These are phyloP conservation scores for Macrocentrus cingulum DNA, from an alignment of 1,140 invertebrate species.

Conservation along the genomic window DNA sequence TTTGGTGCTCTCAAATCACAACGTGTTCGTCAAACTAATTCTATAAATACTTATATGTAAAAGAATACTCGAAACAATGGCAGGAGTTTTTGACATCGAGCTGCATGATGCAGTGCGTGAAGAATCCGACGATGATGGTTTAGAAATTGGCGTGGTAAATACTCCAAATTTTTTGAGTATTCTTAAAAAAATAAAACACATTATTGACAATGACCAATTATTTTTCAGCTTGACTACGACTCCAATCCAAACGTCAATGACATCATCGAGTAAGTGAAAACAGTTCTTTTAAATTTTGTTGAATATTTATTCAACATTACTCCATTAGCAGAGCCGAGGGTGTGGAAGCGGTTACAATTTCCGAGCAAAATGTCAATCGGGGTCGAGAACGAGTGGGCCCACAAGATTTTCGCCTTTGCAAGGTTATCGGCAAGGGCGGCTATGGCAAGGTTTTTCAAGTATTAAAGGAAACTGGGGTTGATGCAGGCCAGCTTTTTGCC, in stretches of 20 bases:
- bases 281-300: conserved; percentile 1
- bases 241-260: conserved; percentile 74
- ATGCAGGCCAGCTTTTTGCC: conserved; percentile 92
- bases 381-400: conserved; percentile 80
- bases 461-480: conserved; percentile 86
- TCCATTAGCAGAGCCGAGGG: conserved; percentile 66
- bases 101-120: conserved; percentile 70
- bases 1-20: too few species aligned
- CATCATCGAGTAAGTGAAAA: conserved; percentile 73
- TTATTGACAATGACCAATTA: conserved; percentile 6
- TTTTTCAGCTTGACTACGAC: conserved; percentile 71
- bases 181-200: not conserved
- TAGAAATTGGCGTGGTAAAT: conserved; percentile 79
- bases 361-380: conserved; percentile 85
- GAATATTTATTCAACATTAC: not conserved
- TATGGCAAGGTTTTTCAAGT: conserved; percentile 99
- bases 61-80: conserved; percentile 60
- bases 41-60: not conserved
- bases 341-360: conserved; percentile 81
- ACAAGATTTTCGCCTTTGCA: conserved; percentile 92
- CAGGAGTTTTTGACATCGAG: conserved; percentile 85
- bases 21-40: not conserved
- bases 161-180: conserved; percentile 5
- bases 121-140: conserved; percentile 78
- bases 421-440: conserved; percentile 97